These are phyloP conservation scores for Taenaris catops DNA, from an alignment of 2,888 invertebrate species.

Conservation along the genomic window DNA sequence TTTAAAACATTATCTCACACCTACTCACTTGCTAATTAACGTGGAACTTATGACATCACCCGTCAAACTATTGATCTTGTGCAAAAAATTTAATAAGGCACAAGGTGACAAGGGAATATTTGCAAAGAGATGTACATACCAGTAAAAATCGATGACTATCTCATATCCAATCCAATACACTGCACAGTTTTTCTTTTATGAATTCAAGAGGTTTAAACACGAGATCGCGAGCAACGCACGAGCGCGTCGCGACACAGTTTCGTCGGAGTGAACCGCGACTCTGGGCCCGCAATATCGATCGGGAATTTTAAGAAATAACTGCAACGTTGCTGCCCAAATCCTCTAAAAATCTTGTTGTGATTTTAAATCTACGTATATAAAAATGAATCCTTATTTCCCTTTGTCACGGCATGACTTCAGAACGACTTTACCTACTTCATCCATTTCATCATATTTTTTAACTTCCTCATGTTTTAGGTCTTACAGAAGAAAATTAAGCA, in stretches of 20 bases:
- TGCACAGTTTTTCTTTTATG: slow-evolving; percentile 20
- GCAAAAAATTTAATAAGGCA: neutral
- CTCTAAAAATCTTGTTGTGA: no score
- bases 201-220: slow-evolving; percentile 34
- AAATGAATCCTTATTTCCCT: no score
- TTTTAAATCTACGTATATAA: no score
- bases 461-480: no score
- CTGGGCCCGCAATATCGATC: slow-evolving; percentile 62
- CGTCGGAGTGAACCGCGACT: slow-evolving; percentile 42
- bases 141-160: neutral
- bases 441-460: no score
- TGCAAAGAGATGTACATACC: slow-evolving; percentile 13
- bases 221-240: slow-evolving; percentile 40
- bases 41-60: slow-evolving; percentile 46
- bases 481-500: no score
- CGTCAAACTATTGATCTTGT: slow-evolving; percentile 51
- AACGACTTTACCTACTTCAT: no score
- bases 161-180: slow-evolving; percentile 4
- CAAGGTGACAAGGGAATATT: neutral
- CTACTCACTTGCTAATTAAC: slow-evolving; percentile 28
- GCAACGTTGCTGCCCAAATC: no score
- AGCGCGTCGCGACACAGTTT: slow-evolving; percentile 53
- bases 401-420: no score
- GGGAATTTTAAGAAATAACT: no score
- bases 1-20: slow-evolving; percentile 16